Conservation (phyloP, 2,113 vertebrate genomes). For the Burhinus bistriatus region DNA sequence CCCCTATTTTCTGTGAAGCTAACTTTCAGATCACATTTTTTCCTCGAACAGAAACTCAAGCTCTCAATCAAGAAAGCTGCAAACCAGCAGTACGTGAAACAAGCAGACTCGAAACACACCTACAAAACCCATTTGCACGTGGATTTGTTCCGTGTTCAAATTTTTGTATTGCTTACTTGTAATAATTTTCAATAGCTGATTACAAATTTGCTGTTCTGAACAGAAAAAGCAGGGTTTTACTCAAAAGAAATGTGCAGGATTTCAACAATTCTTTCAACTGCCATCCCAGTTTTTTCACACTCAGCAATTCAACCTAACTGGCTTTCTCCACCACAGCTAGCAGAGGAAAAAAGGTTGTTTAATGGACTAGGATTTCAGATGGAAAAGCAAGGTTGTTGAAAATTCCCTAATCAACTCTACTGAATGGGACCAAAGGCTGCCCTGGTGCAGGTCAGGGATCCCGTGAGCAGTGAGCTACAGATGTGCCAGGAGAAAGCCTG, state of each 20-base stretch:
- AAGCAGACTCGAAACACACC: neutral
- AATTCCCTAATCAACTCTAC: neutral
- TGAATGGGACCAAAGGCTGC: neutral
- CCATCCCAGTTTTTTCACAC: neutral
- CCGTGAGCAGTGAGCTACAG: neutral
- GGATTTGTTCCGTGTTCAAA: neutral
- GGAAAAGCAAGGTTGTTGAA: neutral
- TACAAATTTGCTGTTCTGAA: neutral
- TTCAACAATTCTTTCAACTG: neutral
- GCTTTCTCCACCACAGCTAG: neutral
- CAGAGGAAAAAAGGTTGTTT: neutral
- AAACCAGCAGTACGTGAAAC: neutral
- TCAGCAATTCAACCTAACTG: neutral
- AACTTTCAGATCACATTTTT: slow-evolving; percentile 1
- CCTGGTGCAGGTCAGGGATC: neutral
- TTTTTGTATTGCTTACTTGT: neutral
- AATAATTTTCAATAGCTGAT: neutral
- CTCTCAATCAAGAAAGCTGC: neutral
- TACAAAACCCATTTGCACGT: neutral
- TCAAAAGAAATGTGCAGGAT: neutral
- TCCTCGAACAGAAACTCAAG: neutral
- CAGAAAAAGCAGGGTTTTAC: neutral
- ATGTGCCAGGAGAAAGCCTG: neutral
- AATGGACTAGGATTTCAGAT: neutral
- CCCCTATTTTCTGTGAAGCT: neutral